A percentile compares a stretch with the other conserved stretches of the same genome.
phyloP scores from a whole-genome alignment of 2,113 vertebrate species.

The Ceratotherium simum region DNA sequence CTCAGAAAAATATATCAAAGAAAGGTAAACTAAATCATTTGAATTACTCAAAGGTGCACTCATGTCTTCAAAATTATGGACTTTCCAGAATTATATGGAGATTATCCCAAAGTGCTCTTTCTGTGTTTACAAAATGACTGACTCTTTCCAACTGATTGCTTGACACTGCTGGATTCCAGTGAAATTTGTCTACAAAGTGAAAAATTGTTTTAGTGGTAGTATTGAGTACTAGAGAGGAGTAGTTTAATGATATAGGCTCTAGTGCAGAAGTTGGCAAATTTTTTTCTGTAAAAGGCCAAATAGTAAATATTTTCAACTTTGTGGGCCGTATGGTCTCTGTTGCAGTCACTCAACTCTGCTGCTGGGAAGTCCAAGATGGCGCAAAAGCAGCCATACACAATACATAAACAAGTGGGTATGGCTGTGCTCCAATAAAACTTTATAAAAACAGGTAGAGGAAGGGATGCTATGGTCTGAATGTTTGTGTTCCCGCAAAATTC shows the following conservation, averaged over 20 bases:
- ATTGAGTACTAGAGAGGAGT: not conserved
- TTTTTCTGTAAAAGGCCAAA: not conserved
- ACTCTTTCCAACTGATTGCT: not conserved
- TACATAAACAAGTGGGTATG: not conserved
- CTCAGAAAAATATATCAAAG: not conserved
- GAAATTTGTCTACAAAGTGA: not conserved
- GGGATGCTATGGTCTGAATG: not conserved
- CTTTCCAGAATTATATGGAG: not conserved
- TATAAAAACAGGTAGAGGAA: not conserved
- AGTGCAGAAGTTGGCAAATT: not conserved
- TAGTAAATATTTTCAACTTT: conserved; percentile 23
- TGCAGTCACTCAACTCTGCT: not conserved
- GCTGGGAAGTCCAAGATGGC: not conserved
- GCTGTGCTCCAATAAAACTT: not conserved
- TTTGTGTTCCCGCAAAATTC: not conserved
- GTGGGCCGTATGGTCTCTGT: not conserved
- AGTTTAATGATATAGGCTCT: not conserved
- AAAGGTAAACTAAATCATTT: not conserved
- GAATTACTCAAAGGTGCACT: not conserved
- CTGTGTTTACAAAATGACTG: not conserved
- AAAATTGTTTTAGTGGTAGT: not conserved
- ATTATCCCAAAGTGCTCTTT: not conserved
- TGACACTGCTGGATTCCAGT: not conserved
- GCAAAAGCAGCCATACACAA: not conserved
- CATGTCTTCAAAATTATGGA: not conserved